phyloP scores from a whole-genome alignment of 1,140 invertebrate genomes.

The Trachymyrmex cornetzi region DNA sequence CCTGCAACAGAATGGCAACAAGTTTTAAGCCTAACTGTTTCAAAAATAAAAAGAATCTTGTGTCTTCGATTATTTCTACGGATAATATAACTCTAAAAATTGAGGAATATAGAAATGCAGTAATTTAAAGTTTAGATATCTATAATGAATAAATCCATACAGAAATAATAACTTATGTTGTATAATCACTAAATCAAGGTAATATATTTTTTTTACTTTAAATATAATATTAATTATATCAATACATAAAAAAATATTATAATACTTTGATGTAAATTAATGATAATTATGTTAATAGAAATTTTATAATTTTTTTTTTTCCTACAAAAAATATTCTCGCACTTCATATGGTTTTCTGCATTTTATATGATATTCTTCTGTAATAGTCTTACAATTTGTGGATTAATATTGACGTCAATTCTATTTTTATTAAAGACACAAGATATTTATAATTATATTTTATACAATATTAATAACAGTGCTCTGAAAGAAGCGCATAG shows the following conservation, averaged over 20 bases:
- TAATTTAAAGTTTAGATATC: slow-evolving; percentile 4
- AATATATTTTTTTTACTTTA: neutral
- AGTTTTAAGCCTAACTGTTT: neutral
- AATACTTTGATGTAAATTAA: neutral
- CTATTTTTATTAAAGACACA: slow-evolving; percentile 39
- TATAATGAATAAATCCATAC: neutral
- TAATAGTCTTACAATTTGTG: neutral
- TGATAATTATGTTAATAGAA: neutral
- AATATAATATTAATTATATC: neutral
- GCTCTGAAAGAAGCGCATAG: slow-evolving; percentile 26
- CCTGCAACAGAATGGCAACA: slow-evolving; percentile 50
- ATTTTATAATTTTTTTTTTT: too few species aligned
- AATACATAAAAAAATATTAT: neutral
- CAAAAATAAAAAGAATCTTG: neutral
- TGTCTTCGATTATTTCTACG: slow-evolving; percentile 19
- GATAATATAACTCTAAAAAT: neutral
- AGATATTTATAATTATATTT: slow-evolving; percentile 15
- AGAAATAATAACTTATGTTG: neutral
- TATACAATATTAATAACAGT: slow-evolving; percentile 21
- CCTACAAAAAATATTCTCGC: neutral
- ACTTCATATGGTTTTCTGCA: neutral
- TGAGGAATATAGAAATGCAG: slow-evolving; percentile 14
- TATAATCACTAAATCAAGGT: neutral
- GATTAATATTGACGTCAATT: neutral
- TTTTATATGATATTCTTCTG: too few species aligned